Percentiles rank a stretch among this genome's conserved stretches.
These are phyloP conservation scores for Anisognathus igniventris DNA, from an alignment of 2,797 vertebrate species.

Conservation along the genomic window DNA sequence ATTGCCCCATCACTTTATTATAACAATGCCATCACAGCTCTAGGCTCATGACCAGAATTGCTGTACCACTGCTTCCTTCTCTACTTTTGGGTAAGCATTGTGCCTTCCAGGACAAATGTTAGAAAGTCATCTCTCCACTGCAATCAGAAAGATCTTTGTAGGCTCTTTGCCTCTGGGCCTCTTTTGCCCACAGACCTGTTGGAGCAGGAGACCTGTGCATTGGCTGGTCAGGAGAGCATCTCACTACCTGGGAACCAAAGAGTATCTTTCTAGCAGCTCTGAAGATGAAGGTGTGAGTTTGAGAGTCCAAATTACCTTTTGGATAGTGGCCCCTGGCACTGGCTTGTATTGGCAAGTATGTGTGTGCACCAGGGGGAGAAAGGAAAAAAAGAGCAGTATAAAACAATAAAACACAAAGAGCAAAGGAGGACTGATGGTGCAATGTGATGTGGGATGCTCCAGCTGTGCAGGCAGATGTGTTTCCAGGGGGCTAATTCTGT, in stretches of 20 bases:
- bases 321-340: background rate
- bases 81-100: background rate
- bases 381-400: background rate
- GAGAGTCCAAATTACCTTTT: background rate
- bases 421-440: background rate
- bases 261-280: background rate
- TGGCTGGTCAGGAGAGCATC: rapidly evolving
- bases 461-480: background rate
- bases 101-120: background rate
- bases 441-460: rapidly evolving
- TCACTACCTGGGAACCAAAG: background rate
- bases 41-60: background rate
- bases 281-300: background rate
- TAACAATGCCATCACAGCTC: background rate
- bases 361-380: background rate
- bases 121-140: background rate
- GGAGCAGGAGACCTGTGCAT: background rate
- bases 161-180: background rate
- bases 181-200: background rate
- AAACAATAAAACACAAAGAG: background rate
- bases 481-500: background rate
- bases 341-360: background rate
- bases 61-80: background rate
- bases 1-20: background rate
- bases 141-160: background rate